These are phyloP conservation scores for Drosophila sproati DNA, from an alignment of 1,140 invertebrate genomes.

Conservation along the genomic window DNA sequence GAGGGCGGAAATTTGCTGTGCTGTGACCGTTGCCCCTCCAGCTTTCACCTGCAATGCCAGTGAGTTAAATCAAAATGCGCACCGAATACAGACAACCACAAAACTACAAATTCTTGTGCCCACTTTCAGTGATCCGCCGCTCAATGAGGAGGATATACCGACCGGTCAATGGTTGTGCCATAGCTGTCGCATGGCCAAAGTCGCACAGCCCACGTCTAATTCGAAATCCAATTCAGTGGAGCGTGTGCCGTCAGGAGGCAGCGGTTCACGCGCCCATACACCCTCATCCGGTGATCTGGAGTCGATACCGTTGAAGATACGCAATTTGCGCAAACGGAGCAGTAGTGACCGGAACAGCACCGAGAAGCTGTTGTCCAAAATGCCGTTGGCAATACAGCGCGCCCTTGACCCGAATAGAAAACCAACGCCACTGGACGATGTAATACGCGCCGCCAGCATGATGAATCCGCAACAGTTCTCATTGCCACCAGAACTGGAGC, in stretches of 20 bases:
- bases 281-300: slow-evolving; percentile 74
- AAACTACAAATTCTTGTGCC: neutral
- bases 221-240: slow-evolving; percentile 79
- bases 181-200: slow-evolving; percentile 87
- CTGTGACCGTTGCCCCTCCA: slow-evolving; percentile 97
- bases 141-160: slow-evolving; percentile 95
- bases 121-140: slow-evolving; percentile 92
- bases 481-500: slow-evolving; percentile 91
- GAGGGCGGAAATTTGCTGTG: slow-evolving; percentile 98
- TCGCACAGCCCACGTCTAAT: slow-evolving; percentile 58
- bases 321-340: slow-evolving; percentile 80
- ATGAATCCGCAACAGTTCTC: slow-evolving; percentile 96
- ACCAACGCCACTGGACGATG: slow-evolving; percentile 88
- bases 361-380: slow-evolving; percentile 72
- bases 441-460: slow-evolving; percentile 91
- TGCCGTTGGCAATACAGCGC: slow-evolving; percentile 71
- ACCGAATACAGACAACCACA: neutral
- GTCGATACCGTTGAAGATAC: slow-evolving; percentile 76
- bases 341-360: slow-evolving; percentile 78
- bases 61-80: slow-evolving; percentile 86
- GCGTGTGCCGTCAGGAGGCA: slow-evolving; percentile 63
- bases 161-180: slow-evolving; percentile 95
- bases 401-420: slow-evolving; percentile 85
- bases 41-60: slow-evolving; percentile 97
- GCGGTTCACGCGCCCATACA: slow-evolving; percentile 69